Percentiles rank a stretch among this genome's conserved stretches.
These are phyloP conservation scores for Epsilonema sp. DNA, from an alignment of 2,888 invertebrate species.

Conservation along the genomic window DNA sequence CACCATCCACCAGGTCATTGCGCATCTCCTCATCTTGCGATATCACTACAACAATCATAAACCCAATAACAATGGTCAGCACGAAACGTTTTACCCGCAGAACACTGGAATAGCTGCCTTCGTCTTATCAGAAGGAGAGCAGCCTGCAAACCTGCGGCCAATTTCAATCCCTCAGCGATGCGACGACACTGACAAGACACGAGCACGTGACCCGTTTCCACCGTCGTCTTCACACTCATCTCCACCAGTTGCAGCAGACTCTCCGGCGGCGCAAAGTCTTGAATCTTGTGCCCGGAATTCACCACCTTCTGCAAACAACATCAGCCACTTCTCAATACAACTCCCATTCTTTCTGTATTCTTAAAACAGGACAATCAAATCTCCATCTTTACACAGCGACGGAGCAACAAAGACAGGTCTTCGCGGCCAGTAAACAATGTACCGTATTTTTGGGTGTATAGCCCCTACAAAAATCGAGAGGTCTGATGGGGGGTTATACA, in stretches of 20 bases:
- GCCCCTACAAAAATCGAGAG: no score
- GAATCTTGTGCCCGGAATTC: slow-evolving; percentile 13
- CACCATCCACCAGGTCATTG: slow-evolving; percentile 12
- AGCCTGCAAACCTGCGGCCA: slow-evolving; percentile 24
- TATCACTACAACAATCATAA: not conserved
- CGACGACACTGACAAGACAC: slow-evolving; percentile 15
- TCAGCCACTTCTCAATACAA: no score
- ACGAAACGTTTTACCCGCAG: no score
- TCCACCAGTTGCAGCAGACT: slow-evolving; percentile 20
- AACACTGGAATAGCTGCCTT: no score
- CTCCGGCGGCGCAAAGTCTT: slow-evolving; percentile 14
- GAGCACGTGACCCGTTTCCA: slow-evolving; percentile 11
- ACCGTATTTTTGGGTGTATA: no score
- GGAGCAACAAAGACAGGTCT: no score
- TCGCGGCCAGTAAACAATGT: no score
- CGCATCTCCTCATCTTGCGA: slow-evolving; percentile 17
- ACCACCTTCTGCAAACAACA: slow-evolving; percentile 22
- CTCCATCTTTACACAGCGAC: no score
- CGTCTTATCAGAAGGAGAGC: not conserved
- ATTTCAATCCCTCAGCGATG: slow-evolving; percentile 20
- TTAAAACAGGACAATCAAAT: no score
- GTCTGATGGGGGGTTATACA: no score
- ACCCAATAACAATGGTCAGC: no score
- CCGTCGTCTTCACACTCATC: slow-evolving; percentile 13
- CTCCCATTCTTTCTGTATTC: no score